Evolutionary conservation across 92 coral and sea anemone genomes (phyloP).

Genomic region (Virgularia gustaviana): DNA sequence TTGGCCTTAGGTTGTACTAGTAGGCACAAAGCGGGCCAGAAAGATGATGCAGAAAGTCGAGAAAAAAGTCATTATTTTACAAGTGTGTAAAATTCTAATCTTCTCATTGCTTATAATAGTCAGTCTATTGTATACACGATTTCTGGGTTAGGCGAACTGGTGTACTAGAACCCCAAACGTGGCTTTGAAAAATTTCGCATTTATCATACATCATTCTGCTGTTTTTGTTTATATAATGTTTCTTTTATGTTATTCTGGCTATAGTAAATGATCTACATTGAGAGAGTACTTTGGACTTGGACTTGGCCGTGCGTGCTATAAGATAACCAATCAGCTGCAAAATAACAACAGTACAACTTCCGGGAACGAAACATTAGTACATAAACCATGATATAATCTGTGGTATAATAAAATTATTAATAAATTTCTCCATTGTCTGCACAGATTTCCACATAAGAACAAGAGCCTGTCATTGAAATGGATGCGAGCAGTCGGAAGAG

Average conservation of each 20-base stretch:
- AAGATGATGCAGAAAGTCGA: background rate
- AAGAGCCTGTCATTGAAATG: background rate
- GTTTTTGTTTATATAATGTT: background rate
- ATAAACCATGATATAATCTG: too few species aligned
- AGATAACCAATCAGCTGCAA: too few species aligned
- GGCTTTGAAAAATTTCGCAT: too few species aligned
- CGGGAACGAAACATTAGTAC: too few species aligned
- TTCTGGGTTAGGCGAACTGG: background rate
- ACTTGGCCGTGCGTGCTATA: background rate
- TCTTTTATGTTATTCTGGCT: background rate
- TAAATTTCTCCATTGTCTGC: background rate
- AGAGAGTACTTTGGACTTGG: background rate
- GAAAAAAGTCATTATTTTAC: background rate
- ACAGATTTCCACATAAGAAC: conserved; percentile 18
- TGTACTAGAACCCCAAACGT: background rate
- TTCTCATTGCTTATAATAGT: background rate
- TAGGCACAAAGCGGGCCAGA: background rate
- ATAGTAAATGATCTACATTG: background rate
- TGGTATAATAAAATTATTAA: too few species aligned
- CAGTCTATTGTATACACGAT: background rate
- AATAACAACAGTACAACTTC: too few species aligned
- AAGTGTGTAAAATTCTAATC: background rate
- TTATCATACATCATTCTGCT: background rate
- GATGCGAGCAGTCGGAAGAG: conserved; percentile 10
- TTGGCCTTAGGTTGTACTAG: conserved; percentile 3